These are phyloP conservation scores for Falco concolor DNA, from an alignment of 2,797 vertebrate species.

Conservation along the genomic window DNA sequence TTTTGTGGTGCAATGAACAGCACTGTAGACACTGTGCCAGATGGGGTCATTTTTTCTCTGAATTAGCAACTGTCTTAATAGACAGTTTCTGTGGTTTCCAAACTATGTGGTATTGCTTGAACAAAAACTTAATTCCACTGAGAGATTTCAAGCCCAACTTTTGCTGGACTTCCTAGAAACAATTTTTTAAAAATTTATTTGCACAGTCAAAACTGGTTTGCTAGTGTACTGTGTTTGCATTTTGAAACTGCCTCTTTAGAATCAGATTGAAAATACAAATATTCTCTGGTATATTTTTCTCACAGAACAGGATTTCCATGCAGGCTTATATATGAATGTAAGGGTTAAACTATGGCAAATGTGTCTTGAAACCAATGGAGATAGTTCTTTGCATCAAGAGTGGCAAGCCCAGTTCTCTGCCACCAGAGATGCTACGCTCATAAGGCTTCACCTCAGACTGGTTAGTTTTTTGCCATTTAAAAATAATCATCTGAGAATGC, in stretches of 20 bases:
- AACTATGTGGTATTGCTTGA: constrained; percentile 1
- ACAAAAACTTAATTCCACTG: background rate
- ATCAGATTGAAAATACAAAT: background rate
- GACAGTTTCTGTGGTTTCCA: constrained; percentile 23
- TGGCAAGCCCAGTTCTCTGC: background rate
- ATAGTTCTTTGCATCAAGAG: background rate
- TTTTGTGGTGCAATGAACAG: constrained; percentile 17
- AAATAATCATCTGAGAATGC: background rate
- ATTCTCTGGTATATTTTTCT: background rate
- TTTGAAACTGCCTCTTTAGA: background rate
- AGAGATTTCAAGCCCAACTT: background rate
- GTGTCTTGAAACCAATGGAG: background rate
- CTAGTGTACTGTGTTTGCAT: rapidly evolving
- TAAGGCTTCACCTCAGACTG: background rate
- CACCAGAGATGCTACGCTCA: background rate
- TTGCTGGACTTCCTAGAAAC: background rate
- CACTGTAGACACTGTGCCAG: background rate
- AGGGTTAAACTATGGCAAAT: background rate
- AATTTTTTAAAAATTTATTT: background rate
- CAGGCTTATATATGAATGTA: background rate
- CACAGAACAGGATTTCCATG: background rate
- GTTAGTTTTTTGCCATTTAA: background rate
- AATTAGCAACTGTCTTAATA: constrained; percentile 48
- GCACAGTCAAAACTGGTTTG: background rate
- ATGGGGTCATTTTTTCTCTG: constrained; percentile 28